A percentile compares a stretch with the other conserved stretches of the same genome.
Conservation (phyloP, 2,113 vertebrate genomes). For the Hippoglossus stenolepis region DNA sequence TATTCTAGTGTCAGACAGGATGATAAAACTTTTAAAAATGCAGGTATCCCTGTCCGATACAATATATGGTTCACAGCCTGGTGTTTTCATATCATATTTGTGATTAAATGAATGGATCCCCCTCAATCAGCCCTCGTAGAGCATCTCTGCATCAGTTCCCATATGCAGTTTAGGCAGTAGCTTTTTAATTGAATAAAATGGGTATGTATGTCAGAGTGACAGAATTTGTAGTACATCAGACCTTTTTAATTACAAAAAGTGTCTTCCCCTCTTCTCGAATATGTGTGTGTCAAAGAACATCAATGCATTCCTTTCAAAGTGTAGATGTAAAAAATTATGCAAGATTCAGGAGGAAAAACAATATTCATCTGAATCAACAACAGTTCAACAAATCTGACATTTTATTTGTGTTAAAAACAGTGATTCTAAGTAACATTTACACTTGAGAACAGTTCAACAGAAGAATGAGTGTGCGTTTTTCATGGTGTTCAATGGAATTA, state of each 20-base stretch:
- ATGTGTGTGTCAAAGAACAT: neutral
- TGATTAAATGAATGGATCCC: neutral
- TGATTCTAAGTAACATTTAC: neutral
- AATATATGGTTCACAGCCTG: neutral
- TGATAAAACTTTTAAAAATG: neutral
- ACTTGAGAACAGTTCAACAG: neutral
- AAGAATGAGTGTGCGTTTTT: neutral
- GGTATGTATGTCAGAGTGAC: too few species aligned
- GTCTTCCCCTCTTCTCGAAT: too few species aligned
- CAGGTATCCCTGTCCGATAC: neutral
- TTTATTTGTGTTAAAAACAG: neutral
- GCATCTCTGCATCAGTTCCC: neutral
- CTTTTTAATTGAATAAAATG: neutral
- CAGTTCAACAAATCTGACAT: neutral
- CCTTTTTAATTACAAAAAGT: too few species aligned
- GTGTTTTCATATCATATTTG: neutral
- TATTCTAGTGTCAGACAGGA: neutral
- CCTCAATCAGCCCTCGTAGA: neutral
- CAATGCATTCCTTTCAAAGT: neutral
- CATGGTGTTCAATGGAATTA: neutral
- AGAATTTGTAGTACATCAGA: too few species aligned
- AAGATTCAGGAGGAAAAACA: neutral
- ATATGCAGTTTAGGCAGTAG: neutral
- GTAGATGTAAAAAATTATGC: neutral
- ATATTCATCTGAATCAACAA: neutral